Evolutionary conservation across 2,113 vertebrate species (phyloP).

Genomic region (Dromaius novaehollandiae): DNA sequence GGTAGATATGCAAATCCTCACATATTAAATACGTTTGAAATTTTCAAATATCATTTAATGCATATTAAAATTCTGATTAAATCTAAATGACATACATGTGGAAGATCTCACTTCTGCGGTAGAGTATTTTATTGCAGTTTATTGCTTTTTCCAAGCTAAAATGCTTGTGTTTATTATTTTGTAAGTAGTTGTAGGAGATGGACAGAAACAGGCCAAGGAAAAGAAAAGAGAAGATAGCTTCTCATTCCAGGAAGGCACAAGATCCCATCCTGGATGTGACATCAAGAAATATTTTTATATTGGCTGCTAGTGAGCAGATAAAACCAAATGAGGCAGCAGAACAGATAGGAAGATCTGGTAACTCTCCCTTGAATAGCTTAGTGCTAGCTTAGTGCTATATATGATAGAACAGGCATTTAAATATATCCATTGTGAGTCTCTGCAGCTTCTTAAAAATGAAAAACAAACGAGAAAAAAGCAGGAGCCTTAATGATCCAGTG

Average conservation of each 20-base stretch:
- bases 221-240: background rate
- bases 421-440: background rate
- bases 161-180: background rate
- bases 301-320: background rate
- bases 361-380: background rate
- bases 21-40: slow-evolving; percentile 39
- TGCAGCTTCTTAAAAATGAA: background rate
- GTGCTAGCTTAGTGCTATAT: background rate
- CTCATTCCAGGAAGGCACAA: background rate
- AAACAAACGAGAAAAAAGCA: background rate
- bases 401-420: background rate
- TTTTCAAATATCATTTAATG: slow-evolving; percentile 37
- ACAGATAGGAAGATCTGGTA: accelerated
- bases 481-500: background rate
- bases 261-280: background rate
- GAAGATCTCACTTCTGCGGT: background rate
- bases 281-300: background rate
- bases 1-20: slow-evolving; percentile 59
- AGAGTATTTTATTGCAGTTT: background rate
- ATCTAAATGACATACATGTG: background rate
- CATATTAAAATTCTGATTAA: slow-evolving; percentile 47
- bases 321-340: background rate
- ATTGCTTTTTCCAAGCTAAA: background rate
- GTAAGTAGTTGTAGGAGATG: background rate
- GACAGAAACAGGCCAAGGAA: background rate